phyloP scores from a whole-genome alignment of 1,140 invertebrate species.

The Archivesica marissinica region DNA sequence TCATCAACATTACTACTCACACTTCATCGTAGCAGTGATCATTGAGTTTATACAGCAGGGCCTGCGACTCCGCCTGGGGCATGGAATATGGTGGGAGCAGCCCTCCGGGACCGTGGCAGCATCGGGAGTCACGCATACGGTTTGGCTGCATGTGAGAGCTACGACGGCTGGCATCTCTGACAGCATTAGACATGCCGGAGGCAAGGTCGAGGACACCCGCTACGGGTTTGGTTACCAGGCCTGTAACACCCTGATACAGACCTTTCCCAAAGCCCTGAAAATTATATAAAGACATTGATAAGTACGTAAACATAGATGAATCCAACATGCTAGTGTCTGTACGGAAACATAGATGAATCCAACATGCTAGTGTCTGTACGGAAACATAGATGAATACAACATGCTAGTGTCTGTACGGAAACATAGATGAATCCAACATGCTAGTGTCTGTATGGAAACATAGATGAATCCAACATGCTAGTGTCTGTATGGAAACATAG shows the following conservation, averaged over 20 bases:
- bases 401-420: too few relatives aligned
- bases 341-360: too few relatives aligned
- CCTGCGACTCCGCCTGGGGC: constrained; percentile 92
- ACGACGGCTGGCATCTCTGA: constrained; percentile 93
- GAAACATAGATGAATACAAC: too few relatives aligned
- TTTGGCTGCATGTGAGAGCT: constrained; percentile 84
- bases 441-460: too few relatives aligned
- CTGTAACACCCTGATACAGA: constrained; percentile 96
- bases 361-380: too few relatives aligned
- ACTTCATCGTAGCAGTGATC: constrained; percentile 90
- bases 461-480: too few relatives aligned
- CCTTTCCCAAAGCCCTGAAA: constrained; percentile 95
- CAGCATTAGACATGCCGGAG: constrained; percentile 95
- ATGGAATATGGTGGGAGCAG: constrained; percentile 91
- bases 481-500: too few relatives aligned
- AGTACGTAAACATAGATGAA: too few relatives aligned
- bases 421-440: too few relatives aligned
- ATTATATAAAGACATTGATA: too few relatives aligned
- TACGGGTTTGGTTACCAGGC: constrained; percentile 98
- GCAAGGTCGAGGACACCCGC: constrained; percentile 98
- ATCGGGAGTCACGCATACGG: constrained; percentile 89
- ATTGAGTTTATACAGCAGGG: constrained; percentile 92
- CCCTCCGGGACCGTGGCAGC: constrained; percentile 92
- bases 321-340: too few relatives aligned
- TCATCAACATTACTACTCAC: too few relatives aligned